A percentile compares a stretch with the other conserved stretches of the same genome.
Evolutionary conservation across 2,888 invertebrate genomes (phyloP).

Genomic region (Theretra japonica): DNA sequence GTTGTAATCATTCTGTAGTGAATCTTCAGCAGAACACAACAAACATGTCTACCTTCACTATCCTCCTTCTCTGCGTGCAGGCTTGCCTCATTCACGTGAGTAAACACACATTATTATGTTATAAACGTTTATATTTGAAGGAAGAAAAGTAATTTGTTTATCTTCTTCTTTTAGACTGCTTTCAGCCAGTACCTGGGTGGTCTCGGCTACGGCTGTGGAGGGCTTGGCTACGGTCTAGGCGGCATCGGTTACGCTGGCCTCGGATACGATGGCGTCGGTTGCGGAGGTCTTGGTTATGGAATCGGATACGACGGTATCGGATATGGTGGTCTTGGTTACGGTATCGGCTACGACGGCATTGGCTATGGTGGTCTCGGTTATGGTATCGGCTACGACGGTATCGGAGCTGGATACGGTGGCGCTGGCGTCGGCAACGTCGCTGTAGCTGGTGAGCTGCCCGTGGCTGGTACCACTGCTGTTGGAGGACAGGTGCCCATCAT

Average conservation of each 20-base stretch:
- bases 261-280: conserved; percentile 30
- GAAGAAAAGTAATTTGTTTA: background rate
- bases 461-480: conserved; percentile 44
- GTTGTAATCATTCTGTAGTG: conserved; percentile 7
- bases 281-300: conserved; percentile 18
- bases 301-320: conserved; percentile 26
- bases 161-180: conserved; percentile 18
- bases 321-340: conserved; percentile 30
- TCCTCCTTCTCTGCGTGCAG: conserved; percentile 30
- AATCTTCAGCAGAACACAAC: conserved; percentile 16
- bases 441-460: conserved; percentile 48
- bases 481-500: conserved; percentile 42
- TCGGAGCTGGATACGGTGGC: conserved; percentile 26
- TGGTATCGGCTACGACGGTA: conserved; percentile 28
- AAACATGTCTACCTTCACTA: conserved; percentile 30
- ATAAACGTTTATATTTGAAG: no score
- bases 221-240: conserved; percentile 19
- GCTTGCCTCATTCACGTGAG: conserved; percentile 37
- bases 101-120: no score
- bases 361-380: conserved; percentile 30
- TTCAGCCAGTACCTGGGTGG: background rate
- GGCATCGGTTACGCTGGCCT: conserved; percentile 37
- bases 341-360: conserved; percentile 34
- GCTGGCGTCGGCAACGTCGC: conserved; percentile 45
- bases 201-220: background rate